Percentiles rank a stretch among this genome's conserved stretches.
Evolutionary conservation across 2,113 vertebrate genomes (phyloP).

Genomic region (Malurus elegans): DNA sequence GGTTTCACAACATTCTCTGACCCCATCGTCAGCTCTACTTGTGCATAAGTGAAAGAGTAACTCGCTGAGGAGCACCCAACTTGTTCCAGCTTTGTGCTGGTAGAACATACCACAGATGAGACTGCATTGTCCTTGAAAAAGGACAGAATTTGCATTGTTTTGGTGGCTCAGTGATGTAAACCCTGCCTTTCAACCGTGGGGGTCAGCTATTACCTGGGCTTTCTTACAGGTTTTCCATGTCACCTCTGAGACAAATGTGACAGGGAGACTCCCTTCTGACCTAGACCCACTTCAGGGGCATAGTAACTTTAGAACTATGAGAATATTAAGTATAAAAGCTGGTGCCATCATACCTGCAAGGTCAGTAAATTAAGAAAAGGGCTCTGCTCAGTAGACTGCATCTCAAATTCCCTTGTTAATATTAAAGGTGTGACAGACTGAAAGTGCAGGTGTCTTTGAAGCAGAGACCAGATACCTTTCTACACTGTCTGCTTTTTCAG

Average conservation of each 20-base stretch:
- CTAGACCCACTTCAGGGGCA: background rate
- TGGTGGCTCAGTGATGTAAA: background rate
- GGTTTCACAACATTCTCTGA: background rate
- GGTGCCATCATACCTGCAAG: background rate
- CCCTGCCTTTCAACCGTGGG: background rate
- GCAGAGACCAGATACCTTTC: background rate
- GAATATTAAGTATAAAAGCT: background rate
- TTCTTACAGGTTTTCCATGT: background rate
- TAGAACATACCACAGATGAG: background rate
- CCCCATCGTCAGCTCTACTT: background rate
- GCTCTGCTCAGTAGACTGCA: background rate
- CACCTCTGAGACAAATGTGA: background rate
- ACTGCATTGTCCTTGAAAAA: background rate
- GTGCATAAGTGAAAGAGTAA: background rate
- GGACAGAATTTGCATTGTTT: background rate
- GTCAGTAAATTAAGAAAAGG: background rate
- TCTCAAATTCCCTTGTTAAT: background rate
- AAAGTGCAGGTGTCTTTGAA: background rate
- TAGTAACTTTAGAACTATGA: background rate
- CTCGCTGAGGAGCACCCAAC: background rate
- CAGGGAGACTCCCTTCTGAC: background rate
- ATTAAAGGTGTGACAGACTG: background rate
- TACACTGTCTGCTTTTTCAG: background rate
- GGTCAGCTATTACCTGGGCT: background rate
- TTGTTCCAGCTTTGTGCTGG: background rate